Percentiles rank a stretch among this genome's conserved stretches.
Conservation (phyloP, 2,797 vertebrate species). For the Balearica regulorum region DNA sequence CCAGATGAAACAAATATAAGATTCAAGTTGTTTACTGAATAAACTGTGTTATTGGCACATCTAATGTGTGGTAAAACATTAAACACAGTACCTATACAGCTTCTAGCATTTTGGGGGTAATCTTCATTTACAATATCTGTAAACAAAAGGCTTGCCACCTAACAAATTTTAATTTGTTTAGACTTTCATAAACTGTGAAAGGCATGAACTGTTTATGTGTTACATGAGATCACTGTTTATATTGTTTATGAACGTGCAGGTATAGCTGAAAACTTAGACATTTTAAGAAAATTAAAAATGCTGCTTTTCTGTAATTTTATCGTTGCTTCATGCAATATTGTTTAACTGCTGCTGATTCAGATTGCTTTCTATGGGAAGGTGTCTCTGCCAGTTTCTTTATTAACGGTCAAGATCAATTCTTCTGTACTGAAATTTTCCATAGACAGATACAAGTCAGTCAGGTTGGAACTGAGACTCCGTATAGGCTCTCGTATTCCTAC, state of each 20-base stretch:
- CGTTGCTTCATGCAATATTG: slow-evolving; percentile 89
- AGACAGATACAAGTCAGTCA: slow-evolving; percentile 75
- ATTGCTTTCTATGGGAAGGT: slow-evolving; percentile 81
- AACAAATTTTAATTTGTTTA: slow-evolving; percentile 80
- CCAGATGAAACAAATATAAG: slow-evolving; percentile 76
- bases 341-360: slow-evolving; percentile 82
- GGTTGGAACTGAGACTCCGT: slow-evolving; percentile 74
- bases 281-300: slow-evolving; percentile 82
- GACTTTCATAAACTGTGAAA: slow-evolving; percentile 84
- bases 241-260: slow-evolving; percentile 82
- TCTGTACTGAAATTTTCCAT: slow-evolving; percentile 73
- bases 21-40: slow-evolving; percentile 77
- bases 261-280: slow-evolving; percentile 78
- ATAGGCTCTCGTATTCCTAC: slow-evolving; percentile 76
- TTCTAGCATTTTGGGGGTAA: slow-evolving; percentile 77
- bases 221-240: slow-evolving; percentile 77
- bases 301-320: slow-evolving; percentile 79
- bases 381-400: slow-evolving; percentile 79
- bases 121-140: slow-evolving; percentile 80
- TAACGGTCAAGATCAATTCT: slow-evolving; percentile 74
- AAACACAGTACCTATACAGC: slow-evolving; percentile 81
- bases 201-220: slow-evolving; percentile 79
- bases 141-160: slow-evolving; percentile 87
- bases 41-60: slow-evolving; percentile 87
- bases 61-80: slow-evolving; percentile 85